These are phyloP conservation scores for Emydocephalus ijimae DNA, from an alignment of 2,113 vertebrate species.

Conservation along the genomic window DNA sequence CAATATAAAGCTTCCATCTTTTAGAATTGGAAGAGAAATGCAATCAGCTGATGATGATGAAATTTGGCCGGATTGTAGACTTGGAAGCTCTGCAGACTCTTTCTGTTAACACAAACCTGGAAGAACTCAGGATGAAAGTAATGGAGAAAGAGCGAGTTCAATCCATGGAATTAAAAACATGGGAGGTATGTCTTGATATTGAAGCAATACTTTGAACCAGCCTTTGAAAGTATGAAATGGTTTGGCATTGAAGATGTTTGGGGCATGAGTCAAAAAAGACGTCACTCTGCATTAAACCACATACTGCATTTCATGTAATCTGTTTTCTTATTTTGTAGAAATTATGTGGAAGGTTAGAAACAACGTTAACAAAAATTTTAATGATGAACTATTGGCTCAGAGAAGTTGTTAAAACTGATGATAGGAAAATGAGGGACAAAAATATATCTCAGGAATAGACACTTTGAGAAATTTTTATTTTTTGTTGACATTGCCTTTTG, in stretches of 20 bases:
- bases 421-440: background rate
- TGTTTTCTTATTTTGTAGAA: background rate
- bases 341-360: background rate
- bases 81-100: constrained; percentile 82
- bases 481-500: background rate
- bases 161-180: constrained; percentile 70
- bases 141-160: constrained; percentile 67
- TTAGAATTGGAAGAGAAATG: constrained; percentile 79
- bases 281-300: background rate
- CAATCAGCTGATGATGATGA: constrained; percentile 79
- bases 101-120: constrained; percentile 75
- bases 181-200: constrained; percentile 74
- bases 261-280: background rate
- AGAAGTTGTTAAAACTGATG: background rate
- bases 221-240: background rate
- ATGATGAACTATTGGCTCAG: background rate
- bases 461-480: background rate
- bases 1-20: constrained; percentile 13
- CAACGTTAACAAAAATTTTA: background rate
- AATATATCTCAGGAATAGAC: background rate
- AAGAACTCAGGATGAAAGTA: constrained; percentile 81
- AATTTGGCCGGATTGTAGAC: constrained; percentile 84
- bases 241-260: background rate
- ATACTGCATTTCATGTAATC: background rate
- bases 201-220: background rate